These are phyloP conservation scores for Rhadina sibilatrix DNA, from an alignment of 2,113 vertebrate genomes.

Conservation along the genomic window DNA sequence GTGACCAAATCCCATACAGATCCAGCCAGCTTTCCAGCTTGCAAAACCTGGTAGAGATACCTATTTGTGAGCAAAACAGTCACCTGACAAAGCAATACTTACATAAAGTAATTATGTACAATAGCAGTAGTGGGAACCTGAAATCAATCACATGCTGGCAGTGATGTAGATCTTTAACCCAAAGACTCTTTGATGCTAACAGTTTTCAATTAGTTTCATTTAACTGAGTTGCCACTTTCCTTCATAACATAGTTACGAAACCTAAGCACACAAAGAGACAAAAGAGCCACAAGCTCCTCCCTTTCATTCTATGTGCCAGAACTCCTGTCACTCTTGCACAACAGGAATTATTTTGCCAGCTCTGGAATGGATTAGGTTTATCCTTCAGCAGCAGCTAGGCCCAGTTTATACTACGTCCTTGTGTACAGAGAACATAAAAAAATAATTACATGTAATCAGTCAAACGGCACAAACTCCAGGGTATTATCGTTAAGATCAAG, in stretches of 20 bases:
- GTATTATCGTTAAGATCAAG: not conserved
- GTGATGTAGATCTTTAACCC: not conserved
- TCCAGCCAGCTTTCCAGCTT: not conserved
- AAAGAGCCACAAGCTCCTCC: not conserved
- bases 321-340: not conserved
- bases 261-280: not conserved
- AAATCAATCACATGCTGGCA: not conserved
- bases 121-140: not conserved
- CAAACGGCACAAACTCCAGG: not conserved
- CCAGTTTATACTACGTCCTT: not conserved
- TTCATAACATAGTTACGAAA: not conserved
- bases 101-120: not conserved
- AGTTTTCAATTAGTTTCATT: not conserved
- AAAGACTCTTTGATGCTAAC: not conserved
- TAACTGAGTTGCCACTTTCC: not conserved
- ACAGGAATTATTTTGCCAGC: slow-evolving; percentile 7
- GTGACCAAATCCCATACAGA: not conserved
- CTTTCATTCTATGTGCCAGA: not conserved
- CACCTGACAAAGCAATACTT: not conserved
- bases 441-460: not conserved
- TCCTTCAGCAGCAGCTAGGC: not conserved
- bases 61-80: not conserved
- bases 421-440: not conserved
- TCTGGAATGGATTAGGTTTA: not conserved
- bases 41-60: not conserved